Conservation (phyloP, 2,888 invertebrate species). For the Drosophila aldrichi region DNA sequence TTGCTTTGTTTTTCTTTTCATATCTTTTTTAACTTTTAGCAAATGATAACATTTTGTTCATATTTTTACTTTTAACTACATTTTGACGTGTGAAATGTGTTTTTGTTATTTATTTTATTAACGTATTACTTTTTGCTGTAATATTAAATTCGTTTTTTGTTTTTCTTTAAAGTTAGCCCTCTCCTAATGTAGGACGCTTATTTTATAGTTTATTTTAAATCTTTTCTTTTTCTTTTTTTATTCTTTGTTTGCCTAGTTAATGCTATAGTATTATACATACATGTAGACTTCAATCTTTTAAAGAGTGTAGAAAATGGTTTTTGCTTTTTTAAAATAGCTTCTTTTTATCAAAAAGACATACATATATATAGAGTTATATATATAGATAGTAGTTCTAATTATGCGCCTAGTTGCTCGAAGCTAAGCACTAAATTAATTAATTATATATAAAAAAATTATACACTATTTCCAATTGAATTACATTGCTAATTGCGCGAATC, state of each 20-base stretch:
- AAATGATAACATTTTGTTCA: slow-evolving; percentile 37
- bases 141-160: slow-evolving; percentile 71
- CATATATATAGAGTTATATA: slow-evolving; percentile 68
- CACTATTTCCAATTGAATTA: slow-evolving; percentile 43
- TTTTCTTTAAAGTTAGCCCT: slow-evolving; percentile 57
- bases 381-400: slow-evolving; percentile 68
- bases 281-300: slow-evolving; percentile 81
- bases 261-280: slow-evolving; percentile 78
- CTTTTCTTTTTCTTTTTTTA: slow-evolving; percentile 12
- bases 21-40: slow-evolving; percentile 16
- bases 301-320: slow-evolving; percentile 81
- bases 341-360: slow-evolving; percentile 82
- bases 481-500: slow-evolving; percentile 51
- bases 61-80: slow-evolving; percentile 13
- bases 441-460: slow-evolving; percentile 48
- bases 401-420: slow-evolving; percentile 73
- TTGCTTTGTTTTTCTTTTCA: slow-evolving; percentile 15
- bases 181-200: slow-evolving; percentile 80
- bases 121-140: slow-evolving; percentile 53
- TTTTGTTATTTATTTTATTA: slow-evolving; percentile 21
- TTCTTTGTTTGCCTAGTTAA: slow-evolving; percentile 74
- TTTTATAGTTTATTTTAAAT: slow-evolving; percentile 53
- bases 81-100: slow-evolving; percentile 26
- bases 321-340: slow-evolving; percentile 77
- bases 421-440: slow-evolving; percentile 66